Evolutionary conservation across 1,140 invertebrate species (phyloP), one percentile per base, ranked within the genome.

Genomic region (Penaeus chinensis): DNA sequence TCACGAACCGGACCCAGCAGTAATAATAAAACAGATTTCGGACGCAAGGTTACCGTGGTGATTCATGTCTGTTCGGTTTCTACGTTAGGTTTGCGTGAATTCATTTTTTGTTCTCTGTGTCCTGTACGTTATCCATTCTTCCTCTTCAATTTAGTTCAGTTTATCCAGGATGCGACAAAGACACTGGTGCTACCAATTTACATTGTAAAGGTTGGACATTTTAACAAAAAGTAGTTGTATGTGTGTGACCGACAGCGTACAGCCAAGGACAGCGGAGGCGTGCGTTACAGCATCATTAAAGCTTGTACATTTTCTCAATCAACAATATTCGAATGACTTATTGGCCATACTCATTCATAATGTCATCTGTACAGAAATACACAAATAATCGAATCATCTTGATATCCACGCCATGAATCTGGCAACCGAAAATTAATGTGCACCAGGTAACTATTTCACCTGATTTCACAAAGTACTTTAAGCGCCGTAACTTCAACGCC

Each of bases 211-310:
- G 86, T 87, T 87, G 86, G 71, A 87, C 86, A 77, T 62, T 60
- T 78, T 71, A 71, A 83, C 81, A 87, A 87, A 87, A 87, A 87
- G 86, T 87, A 77, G 86, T 87, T 87, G 77, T 81, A 78, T 61
- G 74, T 82, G 82, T 87, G 86, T 82, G 86, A 87, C 86, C 86
- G 80, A 82, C 80, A 82, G 69, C 74, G 74, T 83, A 87, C 66
- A 69, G 61, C 80, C 86, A 87, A 87, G 86, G 86, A 82, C 86
- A 69, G 27, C 63, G 37, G 18, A 54, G 37, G 18, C 47, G 71
- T 60, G 74, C 82, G 79, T 86, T 69, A 76, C 69, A 24, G 42
- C n/a, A 83, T 47, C 54, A 16, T 69, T 69, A 47, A 8, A n/a
- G 18, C 37, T 42, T 8, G 16, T 37, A 66, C 47, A 47, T 24